Conservation (phyloP, 2,797 vertebrate genomes). For the Sebastes trivittatus region DNA sequence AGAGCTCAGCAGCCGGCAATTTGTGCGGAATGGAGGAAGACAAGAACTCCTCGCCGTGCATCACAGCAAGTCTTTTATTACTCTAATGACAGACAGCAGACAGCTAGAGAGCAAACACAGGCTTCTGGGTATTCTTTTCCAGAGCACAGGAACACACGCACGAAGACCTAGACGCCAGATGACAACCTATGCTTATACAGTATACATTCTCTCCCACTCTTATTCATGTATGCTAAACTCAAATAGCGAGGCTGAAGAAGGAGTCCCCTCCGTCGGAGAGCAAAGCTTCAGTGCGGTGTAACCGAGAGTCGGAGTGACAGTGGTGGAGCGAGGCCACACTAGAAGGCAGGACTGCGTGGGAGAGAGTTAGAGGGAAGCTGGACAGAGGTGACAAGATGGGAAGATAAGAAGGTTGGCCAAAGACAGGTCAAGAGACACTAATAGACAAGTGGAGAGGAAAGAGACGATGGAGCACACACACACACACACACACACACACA, state of each 20-base stretch:
- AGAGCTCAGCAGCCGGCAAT: constrained; percentile 82
- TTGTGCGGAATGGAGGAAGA: constrained; percentile 82
- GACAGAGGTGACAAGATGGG: constrained; percentile 56
- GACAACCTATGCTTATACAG: constrained; percentile 59
- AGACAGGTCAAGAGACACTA: constrained; percentile 57
- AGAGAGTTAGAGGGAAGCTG: constrained; percentile 26
- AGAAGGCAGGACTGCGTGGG: constrained; percentile 13
- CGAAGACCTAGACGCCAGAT: constrained; percentile 30
- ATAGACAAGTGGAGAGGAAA: constrained; percentile 34
- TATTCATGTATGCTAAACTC: constrained; percentile 38
- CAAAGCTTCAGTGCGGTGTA: background rate
- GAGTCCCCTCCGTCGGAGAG: background rate
- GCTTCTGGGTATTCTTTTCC: constrained; percentile 68
- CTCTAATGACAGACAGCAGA: constrained; percentile 83
- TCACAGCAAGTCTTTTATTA: constrained; percentile 85
- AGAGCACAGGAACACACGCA: constrained; percentile 41
- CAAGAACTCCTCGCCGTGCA: constrained; percentile 76
- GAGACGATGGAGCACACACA: constrained; percentile 3
- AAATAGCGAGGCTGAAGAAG: constrained; percentile 14
- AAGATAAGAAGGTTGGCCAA: constrained; percentile 34
- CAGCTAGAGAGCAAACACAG: constrained; percentile 70
- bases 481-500: background rate
- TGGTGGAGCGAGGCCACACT: constrained; percentile 17
- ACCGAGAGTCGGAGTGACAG: constrained; percentile 37
- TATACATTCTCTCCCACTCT: constrained; percentile 32